Evolutionary conservation across 2,888 invertebrate species (phyloP).

Genomic region (Leucozona laternaria): DNA sequence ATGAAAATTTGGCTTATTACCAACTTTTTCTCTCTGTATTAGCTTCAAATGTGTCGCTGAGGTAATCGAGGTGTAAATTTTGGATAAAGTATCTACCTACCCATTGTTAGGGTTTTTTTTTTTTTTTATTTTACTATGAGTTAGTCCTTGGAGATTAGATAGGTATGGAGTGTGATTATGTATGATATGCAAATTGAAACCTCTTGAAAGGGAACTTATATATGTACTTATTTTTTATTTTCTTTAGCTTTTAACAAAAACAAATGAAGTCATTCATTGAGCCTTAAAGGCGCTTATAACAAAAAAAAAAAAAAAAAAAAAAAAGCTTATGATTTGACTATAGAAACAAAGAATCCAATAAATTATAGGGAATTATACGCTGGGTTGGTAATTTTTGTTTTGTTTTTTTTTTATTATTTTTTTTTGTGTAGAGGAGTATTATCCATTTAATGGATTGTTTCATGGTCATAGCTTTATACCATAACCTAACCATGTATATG

Average conservation of each 20-base stretch:
- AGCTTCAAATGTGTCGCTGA: constrained; percentile 65
- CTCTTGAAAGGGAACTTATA: constrained; percentile 17
- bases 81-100: constrained; percentile 46
- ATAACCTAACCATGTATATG: background rate
- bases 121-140: no score
- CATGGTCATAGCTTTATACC: background rate
- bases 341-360: constrained; percentile 30
- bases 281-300: background rate
- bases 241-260: constrained; percentile 35
- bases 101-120: background rate
- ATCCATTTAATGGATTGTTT: constrained; percentile 39
- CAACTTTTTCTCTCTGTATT: constrained; percentile 39
- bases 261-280: constrained; percentile 45
- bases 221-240: background rate
- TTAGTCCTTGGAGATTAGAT: background rate
- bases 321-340: constrained; percentile 34
- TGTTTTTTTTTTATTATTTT: background rate
- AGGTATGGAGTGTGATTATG: constrained; percentile 1
- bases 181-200: constrained; percentile 66
- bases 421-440: constrained; percentile 12
- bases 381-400: constrained; percentile 20
- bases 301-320: constrained; percentile 19
- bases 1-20: background rate
- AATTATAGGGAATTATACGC: constrained; percentile 37
- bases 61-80: constrained; percentile 54